Base-by-base conservation (phyloP, 2,113 vertebrate species). In the Leptocoma aspasia region DNA sequence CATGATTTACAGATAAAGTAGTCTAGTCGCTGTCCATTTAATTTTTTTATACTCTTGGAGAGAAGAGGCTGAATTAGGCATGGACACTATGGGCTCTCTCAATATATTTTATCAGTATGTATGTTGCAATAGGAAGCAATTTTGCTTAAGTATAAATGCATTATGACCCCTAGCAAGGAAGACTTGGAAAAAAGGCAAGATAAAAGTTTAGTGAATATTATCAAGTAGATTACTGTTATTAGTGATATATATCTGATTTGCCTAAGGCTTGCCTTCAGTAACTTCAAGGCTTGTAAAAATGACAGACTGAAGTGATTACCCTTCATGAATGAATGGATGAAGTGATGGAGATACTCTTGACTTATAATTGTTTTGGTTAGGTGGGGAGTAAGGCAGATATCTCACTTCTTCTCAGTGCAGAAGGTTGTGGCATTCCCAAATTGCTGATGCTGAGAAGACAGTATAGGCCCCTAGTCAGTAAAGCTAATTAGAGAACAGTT, bases 401-500 rank as follows among this genome's bases (percentile, higher is more conserved):
- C 65, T 35, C 14, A 5, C 27, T 92, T 94, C 26, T 30, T 57
- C 60, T 75, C 56, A 17, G 2, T 49, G 87, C 42, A 44, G 52
- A 71, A 92, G 54, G 35, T 13, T 41, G n/a, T 82, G 24, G 19
- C 65, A 15, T 83, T 89, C 57, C 69, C 49, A 41, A 1, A 37
- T 84, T 79, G 76, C 37, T 82, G 22, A 5, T 37, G 59, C 56
- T 72, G 41, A 47, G 71, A 68, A 73, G n/a, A 53, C 30, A 59
- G 26, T 82, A 44, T 24, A 72, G 28, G n/a, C 27, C 23, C 45
- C 57, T 50, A 57, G 54, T 70, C 68, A 39, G 27, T n/a, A 72
- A 68, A 82, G 19, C 42, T 84, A 91, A 96, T 96, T 94, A 89
- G 76, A 60, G 92, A 81, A 22, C 39, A 86, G 9, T 39, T 95